Conservation (phyloP, 2,888 invertebrate genomes). For the Athripsodes cinereus region DNA sequence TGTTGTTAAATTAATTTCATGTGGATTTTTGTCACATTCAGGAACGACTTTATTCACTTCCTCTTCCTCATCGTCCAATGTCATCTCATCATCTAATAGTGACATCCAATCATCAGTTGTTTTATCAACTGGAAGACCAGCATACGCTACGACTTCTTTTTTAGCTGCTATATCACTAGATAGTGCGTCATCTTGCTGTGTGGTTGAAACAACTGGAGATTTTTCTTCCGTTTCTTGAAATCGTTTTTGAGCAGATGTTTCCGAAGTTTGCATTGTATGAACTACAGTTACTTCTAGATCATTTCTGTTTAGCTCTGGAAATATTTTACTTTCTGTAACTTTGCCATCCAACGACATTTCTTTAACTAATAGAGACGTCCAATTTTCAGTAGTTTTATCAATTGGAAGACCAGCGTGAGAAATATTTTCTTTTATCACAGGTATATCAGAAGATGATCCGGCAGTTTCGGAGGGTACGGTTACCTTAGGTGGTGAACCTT, state of each 20-base stretch:
- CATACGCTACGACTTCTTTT: slow-evolving; percentile 8
- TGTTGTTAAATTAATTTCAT: neutral
- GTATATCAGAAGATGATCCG: too few species aligned
- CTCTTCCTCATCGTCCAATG: slow-evolving; percentile 30
- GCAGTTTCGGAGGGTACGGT: too few species aligned
- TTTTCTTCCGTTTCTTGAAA: neutral
- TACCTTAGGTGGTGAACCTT: too few species aligned
- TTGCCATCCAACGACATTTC: slow-evolving; percentile 28
- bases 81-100: slow-evolving; percentile 28
- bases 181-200: neutral
- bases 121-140: slow-evolving; percentile 24
- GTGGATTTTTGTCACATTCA: neutral
- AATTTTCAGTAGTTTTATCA: slow-evolving; percentile 22
- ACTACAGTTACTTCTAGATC: neutral
- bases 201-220: neutral
- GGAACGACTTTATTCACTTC: neutral
- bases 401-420: slow-evolving; percentile 26
- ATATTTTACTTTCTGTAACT: slow-evolving; percentile 27
- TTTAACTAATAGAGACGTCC: slow-evolving; percentile 28
- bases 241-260: neutral
- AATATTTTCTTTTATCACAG: too few species aligned
- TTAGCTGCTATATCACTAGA: neutral
- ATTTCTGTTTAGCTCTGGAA: too few species aligned
- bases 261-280: too few species aligned
- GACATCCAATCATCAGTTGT: slow-evolving; percentile 27